Percentiles rank a stretch among this genome's conserved stretches.
phyloP scores from a whole-genome alignment of 2,797 vertebrate species.

The Synanceia verrucosa region DNA sequence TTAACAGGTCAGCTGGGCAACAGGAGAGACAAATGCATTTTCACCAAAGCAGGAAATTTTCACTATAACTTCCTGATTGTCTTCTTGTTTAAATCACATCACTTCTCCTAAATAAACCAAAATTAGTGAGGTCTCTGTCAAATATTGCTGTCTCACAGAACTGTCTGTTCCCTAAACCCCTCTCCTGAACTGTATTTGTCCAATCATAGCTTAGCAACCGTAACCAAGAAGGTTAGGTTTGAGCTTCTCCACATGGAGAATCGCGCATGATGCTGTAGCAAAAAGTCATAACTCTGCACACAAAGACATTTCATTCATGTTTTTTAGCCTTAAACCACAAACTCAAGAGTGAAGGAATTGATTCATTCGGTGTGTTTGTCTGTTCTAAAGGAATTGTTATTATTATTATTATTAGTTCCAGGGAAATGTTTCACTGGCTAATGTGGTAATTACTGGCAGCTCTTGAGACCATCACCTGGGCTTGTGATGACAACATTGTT shows the following conservation, averaged over 20 bases:
- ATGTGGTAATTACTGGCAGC: too few species aligned
- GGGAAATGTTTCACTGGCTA: too few species aligned
- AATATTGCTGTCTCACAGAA: too few species aligned
- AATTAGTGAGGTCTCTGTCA: neutral
- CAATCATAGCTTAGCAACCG: neutral
- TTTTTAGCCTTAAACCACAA: too few species aligned
- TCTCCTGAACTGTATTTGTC: neutral
- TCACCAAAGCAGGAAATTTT: neutral
- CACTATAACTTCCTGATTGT: neutral
- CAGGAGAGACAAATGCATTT: neutral
- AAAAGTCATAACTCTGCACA: neutral
- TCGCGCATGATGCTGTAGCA: neutral
- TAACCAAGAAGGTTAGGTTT: neutral
- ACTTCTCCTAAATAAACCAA: neutral
- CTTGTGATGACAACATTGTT: too few species aligned
- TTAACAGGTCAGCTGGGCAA: neutral
- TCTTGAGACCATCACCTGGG: too few species aligned
- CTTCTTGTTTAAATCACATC: neutral
- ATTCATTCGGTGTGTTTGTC: neutral
- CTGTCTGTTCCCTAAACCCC: neutral
- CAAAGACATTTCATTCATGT: too few species aligned
- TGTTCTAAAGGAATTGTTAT: accelerated
- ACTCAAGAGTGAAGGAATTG: neutral
- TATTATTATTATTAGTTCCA: too few species aligned
- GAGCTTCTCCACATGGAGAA: neutral